Percentiles rank a stretch among this genome's conserved stretches.
phyloP scores from a whole-genome alignment of 2,797 vertebrate genomes.

The Sebastes kiyomatsui region DNA sequence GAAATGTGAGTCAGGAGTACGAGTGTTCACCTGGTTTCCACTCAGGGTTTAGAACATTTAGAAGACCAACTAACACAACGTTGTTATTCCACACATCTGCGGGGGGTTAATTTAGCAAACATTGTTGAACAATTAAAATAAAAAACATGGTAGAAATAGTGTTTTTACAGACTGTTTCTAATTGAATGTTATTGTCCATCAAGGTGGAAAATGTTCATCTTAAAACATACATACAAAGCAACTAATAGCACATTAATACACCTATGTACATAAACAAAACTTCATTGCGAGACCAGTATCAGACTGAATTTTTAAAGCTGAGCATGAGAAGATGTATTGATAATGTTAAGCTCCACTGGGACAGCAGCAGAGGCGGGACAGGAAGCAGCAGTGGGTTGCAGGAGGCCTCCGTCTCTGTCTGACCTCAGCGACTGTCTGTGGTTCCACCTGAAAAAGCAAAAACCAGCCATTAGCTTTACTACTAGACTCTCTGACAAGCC shows the following conservation, averaged over 20 bases:
- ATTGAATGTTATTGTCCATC: background rate
- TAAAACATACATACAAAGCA: background rate
- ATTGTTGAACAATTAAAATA: background rate
- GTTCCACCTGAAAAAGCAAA: constrained; percentile 72
- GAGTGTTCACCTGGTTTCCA: background rate
- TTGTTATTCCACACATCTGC: too few relatives aligned
- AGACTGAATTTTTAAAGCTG: background rate
- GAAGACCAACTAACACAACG: background rate
- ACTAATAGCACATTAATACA: background rate
- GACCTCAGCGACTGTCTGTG: constrained; percentile 59
- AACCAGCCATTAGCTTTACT: constrained; percentile 2
- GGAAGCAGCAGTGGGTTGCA: constrained; percentile 9
- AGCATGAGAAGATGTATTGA: background rate
- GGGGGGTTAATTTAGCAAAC: background rate
- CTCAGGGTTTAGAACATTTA: background rate
- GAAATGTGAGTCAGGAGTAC: too few relatives aligned
- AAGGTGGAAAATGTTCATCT: background rate
- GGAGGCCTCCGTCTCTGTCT: constrained; percentile 30
- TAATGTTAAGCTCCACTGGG: background rate
- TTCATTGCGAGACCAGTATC: background rate
- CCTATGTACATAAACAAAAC: too few relatives aligned
- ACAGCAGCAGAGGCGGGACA: background rate
- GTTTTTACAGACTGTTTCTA: background rate
- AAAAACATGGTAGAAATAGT: background rate
- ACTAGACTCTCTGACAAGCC: constrained; percentile 25